Percentiles rank a stretch among this genome's conserved stretches.
Conservation (phyloP, 1,140 invertebrate species). For the Cydia strobilella region DNA sequence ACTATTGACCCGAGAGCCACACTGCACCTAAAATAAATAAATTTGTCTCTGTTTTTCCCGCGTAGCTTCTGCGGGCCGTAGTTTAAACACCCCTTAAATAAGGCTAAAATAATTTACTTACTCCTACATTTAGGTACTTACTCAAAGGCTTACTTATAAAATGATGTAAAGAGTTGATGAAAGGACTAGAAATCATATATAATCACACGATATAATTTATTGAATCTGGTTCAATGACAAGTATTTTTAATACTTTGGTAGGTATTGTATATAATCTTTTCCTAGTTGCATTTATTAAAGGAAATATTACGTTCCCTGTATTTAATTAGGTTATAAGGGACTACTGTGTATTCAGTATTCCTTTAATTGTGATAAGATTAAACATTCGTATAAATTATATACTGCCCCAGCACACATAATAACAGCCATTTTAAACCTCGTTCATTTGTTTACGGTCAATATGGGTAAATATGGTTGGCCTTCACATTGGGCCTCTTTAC, state of each 20-base stretch:
- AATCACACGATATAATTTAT: background rate
- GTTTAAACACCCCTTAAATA: no score
- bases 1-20: no score
- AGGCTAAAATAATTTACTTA: no score
- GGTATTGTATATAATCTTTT: background rate
- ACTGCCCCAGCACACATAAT: no score
- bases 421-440: no score
- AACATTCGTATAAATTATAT: background rate
- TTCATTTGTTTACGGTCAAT: no score
- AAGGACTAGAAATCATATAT: background rate
- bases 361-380: background rate
- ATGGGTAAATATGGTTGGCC: no score
- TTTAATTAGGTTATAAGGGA: background rate
- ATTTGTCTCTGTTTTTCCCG: no score
- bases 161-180: background rate
- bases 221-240: background rate
- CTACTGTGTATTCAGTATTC: background rate
- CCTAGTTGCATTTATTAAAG: slow-evolving; percentile 13
- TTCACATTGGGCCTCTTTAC: no score
- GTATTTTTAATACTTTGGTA: background rate
- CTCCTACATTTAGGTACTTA: no score
- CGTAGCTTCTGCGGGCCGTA: no score
- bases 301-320: slow-evolving; percentile 3
- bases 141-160: background rate
- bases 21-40: no score